Conservation (phyloP, 2,888 invertebrate genomes). For the Alcis repandata region DNA sequence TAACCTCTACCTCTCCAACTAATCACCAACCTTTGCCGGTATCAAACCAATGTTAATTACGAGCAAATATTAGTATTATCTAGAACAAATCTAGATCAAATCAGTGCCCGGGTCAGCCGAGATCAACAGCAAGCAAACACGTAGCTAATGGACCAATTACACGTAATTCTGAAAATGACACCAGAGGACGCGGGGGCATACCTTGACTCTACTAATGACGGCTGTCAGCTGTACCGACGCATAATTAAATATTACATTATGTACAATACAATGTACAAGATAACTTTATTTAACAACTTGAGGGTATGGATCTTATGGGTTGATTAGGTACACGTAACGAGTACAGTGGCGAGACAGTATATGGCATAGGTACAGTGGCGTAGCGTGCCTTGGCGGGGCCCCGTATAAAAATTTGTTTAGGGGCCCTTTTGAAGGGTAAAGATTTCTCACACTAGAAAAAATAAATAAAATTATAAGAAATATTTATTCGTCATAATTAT, state of each 20-base stretch:
- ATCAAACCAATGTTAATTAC: background rate
- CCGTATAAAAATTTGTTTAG: too few relatives aligned
- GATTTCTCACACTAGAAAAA: too few relatives aligned
- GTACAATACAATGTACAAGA: background rate
- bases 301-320: too few relatives aligned
- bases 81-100: constrained; percentile 21
- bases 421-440: too few relatives aligned
- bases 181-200: constrained; percentile 29
- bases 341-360: too few relatives aligned
- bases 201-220: constrained; percentile 19
- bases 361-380: too few relatives aligned
- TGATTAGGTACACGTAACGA: too few relatives aligned
- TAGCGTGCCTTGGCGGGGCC: too few relatives aligned
- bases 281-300: background rate
- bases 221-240: background rate
- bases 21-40: too few relatives aligned
- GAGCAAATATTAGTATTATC: constrained; percentile 5
- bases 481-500: too few relatives aligned
- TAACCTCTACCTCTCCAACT: too few relatives aligned
- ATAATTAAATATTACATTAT: constrained; percentile 12
- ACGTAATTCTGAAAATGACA: constrained; percentile 43
- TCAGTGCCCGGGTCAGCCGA: constrained; percentile 8
- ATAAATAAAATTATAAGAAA: too few relatives aligned
- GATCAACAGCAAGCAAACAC: constrained; percentile 18
- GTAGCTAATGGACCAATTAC: constrained; percentile 42